Evolutionary conservation across 2,888 invertebrate species (phyloP).

Genomic region (Dichetophora obliterata): DNA sequence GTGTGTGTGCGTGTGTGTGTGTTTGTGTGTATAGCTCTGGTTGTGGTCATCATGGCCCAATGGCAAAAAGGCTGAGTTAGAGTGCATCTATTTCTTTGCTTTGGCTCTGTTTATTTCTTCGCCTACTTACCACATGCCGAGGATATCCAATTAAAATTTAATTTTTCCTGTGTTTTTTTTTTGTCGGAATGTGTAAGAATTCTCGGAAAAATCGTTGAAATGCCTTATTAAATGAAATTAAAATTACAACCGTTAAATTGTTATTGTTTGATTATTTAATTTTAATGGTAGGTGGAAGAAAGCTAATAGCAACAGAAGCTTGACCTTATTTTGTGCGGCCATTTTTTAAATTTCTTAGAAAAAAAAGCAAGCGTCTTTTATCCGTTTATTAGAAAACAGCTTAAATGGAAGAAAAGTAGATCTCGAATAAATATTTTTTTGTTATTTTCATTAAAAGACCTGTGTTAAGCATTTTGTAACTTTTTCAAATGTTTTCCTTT

Average conservation of each 20-base stretch:
- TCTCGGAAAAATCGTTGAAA: not conserved
- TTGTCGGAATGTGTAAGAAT: constrained; percentile 13
- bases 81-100: not conserved
- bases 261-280: not conserved
- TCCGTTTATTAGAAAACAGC: too few relatives aligned
- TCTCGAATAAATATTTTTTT: too few relatives aligned
- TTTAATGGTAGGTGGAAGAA: too few relatives aligned
- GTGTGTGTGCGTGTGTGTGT: not conserved
- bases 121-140: constrained; percentile 22
- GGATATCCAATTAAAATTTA: constrained; percentile 53
- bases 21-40: too few relatives aligned
- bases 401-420: too few relatives aligned
- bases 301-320: too few relatives aligned
- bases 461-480: too few relatives aligned
- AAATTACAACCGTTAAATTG: not conserved
- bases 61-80: not conserved
- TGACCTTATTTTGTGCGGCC: too few relatives aligned
- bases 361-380: too few relatives aligned
- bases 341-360: too few relatives aligned
- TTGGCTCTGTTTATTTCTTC: not conserved
- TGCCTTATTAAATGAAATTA: not conserved
- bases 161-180: constrained; percentile 43
- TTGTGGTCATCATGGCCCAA: constrained; percentile 5
- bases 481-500: too few relatives aligned
- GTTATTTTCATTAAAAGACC: too few relatives aligned